Evolutionary conservation across 1,140 invertebrate genomes (phyloP), one percentile per base, ranked within the genome.

Genomic region (Papilio machaon): DNA sequence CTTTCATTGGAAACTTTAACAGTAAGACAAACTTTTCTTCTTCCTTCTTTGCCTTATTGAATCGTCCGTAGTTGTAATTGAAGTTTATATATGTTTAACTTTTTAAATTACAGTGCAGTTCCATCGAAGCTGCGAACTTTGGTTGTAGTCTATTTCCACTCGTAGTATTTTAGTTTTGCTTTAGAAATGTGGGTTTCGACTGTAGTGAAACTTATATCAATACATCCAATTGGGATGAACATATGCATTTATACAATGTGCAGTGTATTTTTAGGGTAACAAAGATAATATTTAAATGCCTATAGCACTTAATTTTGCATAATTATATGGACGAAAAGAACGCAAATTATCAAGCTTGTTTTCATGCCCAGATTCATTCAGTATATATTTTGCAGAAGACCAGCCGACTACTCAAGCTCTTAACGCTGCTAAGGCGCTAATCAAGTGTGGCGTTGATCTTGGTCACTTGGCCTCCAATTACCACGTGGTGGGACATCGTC

Each of bases 1-100:
- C 96, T 6, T 96, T 97, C 64, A 96, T 98, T 80, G 97, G 97
- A 7, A 96, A 96, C 70, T 97, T 95, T 84, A 95, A 94, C 78
- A 91, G 95, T 96, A 85, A 93, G 92, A 6, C 90, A 80, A 46
- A 38, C 2, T 17, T 70, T 70, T 2, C 19, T 38, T 30, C 7
- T 4, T 70, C 9, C 15, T 23, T 38, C 23, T 73, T 73, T 73
- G 5, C 13, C 30, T 35, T 38, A 13, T 13, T 35, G 38, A n/a
- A 73, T 35, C 17, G 23, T 43, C 4, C 38, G 23, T 30, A 30
- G 23, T 43, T 43, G 38, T 43, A 43, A 43, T 43, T 43, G 38
- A 43, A 43, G 38, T 43, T 43, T 43, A 38, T 73, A 38, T 1
- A 4, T 35, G 1, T 30, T 73, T 17, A 54, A 54, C 15, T 54